Percentiles rank a stretch among this genome's conserved stretches.
Conservation (phyloP, 2,888 invertebrate species). For the Megastigmus dorsalis region DNA sequence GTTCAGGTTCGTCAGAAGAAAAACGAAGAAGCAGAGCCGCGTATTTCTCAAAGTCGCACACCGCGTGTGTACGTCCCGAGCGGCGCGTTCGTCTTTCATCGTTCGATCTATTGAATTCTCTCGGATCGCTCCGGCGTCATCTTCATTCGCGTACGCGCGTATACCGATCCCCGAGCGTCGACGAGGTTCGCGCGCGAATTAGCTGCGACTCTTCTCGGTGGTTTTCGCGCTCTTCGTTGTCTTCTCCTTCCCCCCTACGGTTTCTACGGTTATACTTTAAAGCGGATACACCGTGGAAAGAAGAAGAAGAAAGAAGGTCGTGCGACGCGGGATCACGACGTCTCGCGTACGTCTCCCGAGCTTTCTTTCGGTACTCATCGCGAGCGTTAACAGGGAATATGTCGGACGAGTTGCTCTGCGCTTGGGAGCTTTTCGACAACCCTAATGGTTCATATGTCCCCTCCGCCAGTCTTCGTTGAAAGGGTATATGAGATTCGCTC, state of each 20-base stretch:
- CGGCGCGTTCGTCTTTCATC: not conserved
- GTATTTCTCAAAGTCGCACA: not conserved
- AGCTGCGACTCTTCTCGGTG: not conserved
- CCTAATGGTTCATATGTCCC: too few species aligned
- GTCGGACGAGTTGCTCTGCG: not conserved
- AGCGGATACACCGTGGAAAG: not conserved
- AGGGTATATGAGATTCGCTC: too few species aligned
- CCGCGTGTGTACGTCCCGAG: too few species aligned
- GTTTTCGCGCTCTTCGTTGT: not conserved
- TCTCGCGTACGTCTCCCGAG: too few species aligned
- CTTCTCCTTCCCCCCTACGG: not conserved
- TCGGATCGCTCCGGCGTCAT: too few species aligned
- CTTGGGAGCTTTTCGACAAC: not conserved
- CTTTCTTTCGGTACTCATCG: not conserved
- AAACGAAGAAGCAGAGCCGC: not conserved
- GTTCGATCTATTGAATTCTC: too few species aligned
- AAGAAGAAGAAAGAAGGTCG: not conserved
- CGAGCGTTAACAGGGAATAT: conserved; percentile 28
- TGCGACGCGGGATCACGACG: not conserved
- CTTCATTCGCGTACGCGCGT: not conserved
- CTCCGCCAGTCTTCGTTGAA: too few species aligned
- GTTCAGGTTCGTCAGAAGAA: not conserved
- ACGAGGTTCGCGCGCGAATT: not conserved
- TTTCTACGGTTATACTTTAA: not conserved
- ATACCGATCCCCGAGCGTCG: not conserved